Evolutionary conservation across 2,797 vertebrate genomes (phyloP), one percentile per base, ranked within the genome.

Genomic region (Macropodus opercularis): DNA sequence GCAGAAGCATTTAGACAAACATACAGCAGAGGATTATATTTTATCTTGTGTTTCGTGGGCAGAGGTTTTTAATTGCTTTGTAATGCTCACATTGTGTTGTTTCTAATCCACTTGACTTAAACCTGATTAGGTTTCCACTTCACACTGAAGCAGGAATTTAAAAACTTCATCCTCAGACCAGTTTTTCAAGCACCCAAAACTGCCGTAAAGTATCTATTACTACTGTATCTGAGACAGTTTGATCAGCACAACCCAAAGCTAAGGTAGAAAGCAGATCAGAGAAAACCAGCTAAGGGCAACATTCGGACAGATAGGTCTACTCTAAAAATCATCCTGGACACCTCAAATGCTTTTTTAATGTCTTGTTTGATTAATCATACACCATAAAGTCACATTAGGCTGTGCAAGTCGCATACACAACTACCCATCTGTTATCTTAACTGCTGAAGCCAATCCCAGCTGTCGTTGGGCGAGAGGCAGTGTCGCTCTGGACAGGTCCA

Each of bases 261-360:
- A 26, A 42, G 6, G 6, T 3, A 40, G 40, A 19, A 40, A 46
- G 10, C 58, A 62, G 17, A 32, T 54, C 35, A 50, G 49, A 72
- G 14, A 40, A 53, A 43, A n/a, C n/a, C n/a, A n/a, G n/a, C n/a
- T n/a, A n/a, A n/a, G n/a, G n/a, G n/a, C n/a, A n/a, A n/a, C n/a
- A n/a, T n/a, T n/a, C n/a, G n/a, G n/a, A n/a, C n/a, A n/a, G n/a
- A 24, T 24, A 3, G 24, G 3, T 24, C 24, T 29, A 8, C 10
- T 8, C 27, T 29, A 9, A 29, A 29, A 41, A 41, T 41, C 39
- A 12, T 22, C 9, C 39, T 22, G 11, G 9, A 23, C 12, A 13
- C 22, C 4, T 13, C 9, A 24, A 26, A 44, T n/a, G 3, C 10
- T 12, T 34, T 35, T 34, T 35, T 29, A 2, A 29, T 8, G 10